Conservation (phyloP, 1,140 invertebrate genomes). For the Drosophila subpulchrella region DNA sequence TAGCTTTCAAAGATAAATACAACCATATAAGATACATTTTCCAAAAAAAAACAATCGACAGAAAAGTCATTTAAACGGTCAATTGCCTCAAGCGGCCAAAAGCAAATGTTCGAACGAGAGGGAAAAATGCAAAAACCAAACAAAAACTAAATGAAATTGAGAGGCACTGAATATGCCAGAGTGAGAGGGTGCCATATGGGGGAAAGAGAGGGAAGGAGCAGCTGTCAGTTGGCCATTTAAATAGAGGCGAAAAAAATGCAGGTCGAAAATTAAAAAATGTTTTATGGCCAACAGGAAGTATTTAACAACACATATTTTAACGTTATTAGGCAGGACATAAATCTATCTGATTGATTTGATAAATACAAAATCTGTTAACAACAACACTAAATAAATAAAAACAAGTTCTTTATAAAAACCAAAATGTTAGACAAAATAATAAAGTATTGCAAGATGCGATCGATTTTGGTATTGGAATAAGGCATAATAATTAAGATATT, state of each 20-base stretch:
- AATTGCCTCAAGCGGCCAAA: constrained; percentile 71
- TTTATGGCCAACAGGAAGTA: constrained; percentile 7
- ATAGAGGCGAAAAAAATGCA: constrained; percentile 38
- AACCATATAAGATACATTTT: constrained; percentile 25
- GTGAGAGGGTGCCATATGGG: neutral
- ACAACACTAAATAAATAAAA: no score
- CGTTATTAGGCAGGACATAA: neutral
- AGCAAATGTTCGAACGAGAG: constrained; percentile 41
- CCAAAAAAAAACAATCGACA: constrained; percentile 43
- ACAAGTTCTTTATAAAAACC: no score
- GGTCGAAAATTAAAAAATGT: constrained; percentile 19
- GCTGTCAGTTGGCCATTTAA: constrained; percentile 46
- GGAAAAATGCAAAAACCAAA: constrained; percentile 33
- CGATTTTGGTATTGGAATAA: no score
- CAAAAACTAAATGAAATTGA: constrained; percentile 41
- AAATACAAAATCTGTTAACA: neutral
- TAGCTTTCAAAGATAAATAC: constrained; percentile 10
- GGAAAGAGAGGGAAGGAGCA: constrained; percentile 12
- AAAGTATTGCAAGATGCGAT: no score
- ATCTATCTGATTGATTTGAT: neutral
- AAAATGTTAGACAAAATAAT: no score
- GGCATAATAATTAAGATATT: no score
- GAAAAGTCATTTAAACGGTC: constrained; percentile 77
- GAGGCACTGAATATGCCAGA: constrained; percentile 4
- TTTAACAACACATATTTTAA: constrained; percentile 2